A percentile compares a stretch with the other conserved stretches of the same genome.
Conservation (phyloP, 2,797 vertebrate genomes). For the Carapus acus region DNA sequence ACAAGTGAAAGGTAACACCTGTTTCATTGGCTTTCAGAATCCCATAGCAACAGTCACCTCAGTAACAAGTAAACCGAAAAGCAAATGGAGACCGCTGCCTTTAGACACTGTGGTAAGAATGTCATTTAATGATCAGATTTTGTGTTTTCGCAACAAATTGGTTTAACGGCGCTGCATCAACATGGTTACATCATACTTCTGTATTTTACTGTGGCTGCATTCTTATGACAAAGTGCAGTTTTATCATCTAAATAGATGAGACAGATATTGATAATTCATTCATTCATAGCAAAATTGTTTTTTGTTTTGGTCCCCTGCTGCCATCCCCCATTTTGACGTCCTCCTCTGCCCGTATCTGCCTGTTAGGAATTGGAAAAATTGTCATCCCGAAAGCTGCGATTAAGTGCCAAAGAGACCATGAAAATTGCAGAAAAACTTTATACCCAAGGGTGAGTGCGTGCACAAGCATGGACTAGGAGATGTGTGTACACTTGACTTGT, state of each 20-base stretch:
- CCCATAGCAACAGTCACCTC: constrained; percentile 87
- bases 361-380: constrained; percentile 92
- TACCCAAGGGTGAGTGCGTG: constrained; percentile 83
- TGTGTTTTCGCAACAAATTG: background rate
- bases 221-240: too few relatives aligned
- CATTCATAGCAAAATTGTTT: too few relatives aligned
- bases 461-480: constrained; percentile 3
- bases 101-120: constrained; percentile 94
- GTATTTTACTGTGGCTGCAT: too few relatives aligned
- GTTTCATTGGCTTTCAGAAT: constrained; percentile 74
- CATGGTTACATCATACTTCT: background rate
- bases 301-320: background rate
- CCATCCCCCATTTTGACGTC: constrained; percentile 10
- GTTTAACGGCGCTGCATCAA: too few relatives aligned
- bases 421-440: constrained; percentile 95
- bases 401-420: constrained; percentile 96
- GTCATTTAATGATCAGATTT: background rate
- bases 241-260: too few relatives aligned
- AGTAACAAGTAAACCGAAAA: constrained; percentile 92
- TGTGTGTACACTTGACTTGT: background rate
- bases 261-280: too few relatives aligned
- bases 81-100: constrained; percentile 94
- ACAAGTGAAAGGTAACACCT: too few relatives aligned
- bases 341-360: constrained; percentile 17
- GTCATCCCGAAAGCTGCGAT: constrained; percentile 89